Conservation (phyloP, 1,140 invertebrate species). For the Drosophila tani region DNA sequence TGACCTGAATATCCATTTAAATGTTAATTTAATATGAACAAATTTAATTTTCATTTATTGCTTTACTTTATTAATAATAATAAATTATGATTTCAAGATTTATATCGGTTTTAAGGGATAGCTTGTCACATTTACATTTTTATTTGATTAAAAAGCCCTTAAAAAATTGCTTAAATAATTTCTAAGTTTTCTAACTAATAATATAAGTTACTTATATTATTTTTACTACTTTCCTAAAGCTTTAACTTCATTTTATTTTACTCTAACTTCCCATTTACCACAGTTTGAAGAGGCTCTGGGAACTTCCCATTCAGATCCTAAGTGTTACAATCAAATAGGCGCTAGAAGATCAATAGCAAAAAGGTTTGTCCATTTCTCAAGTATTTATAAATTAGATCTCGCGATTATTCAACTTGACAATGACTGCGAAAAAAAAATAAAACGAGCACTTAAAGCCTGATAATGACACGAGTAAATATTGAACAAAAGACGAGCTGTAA, state of each 20-base stretch:
- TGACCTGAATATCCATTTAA: too few species aligned
- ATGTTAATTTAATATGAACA: too few species aligned
- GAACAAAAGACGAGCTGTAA: slow-evolving; percentile 30
- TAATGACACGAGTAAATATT: slow-evolving; percentile 38
- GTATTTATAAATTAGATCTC: slow-evolving; percentile 13
- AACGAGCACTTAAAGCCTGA: slow-evolving; percentile 39
- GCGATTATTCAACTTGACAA: slow-evolving; percentile 41
- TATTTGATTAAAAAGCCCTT: too few species aligned
- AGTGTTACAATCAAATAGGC: neutral
- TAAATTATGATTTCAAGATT: neutral
- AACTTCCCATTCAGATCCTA: neutral
- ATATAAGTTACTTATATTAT: neutral
- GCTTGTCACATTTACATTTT: neutral
- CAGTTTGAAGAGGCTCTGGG: neutral
- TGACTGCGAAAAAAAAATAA: slow-evolving; percentile 7
- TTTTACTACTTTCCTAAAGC: neutral
- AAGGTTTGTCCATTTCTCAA: slow-evolving; percentile 3
- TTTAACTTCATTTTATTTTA: neutral
- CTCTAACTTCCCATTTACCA: neutral
- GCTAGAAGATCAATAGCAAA: slow-evolving; percentile 1
- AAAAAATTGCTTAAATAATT: too few species aligned
- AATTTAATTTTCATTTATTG: too few species aligned
- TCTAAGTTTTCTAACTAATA: too few species aligned
- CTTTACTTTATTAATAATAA: too few species aligned
- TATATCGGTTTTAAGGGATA: neutral